These are phyloP conservation scores for Idaea straminata DNA, from an alignment of 2,888 invertebrate species.

Conservation along the genomic window DNA sequence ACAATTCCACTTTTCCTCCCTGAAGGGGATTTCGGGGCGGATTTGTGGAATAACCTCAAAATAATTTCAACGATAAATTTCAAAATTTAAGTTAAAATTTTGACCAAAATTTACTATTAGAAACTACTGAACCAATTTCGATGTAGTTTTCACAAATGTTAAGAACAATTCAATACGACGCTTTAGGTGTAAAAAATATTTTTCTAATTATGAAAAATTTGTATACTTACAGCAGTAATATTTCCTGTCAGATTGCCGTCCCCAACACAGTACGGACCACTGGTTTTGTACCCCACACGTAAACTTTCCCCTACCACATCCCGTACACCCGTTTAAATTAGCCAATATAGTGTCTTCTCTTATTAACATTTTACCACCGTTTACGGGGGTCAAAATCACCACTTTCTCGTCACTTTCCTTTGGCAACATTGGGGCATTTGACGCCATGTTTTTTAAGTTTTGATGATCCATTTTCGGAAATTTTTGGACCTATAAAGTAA, in stretches of 20 bases:
- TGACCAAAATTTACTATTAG: no score
- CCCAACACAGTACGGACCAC: slow-evolving; percentile 72
- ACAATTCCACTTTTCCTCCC: no score
- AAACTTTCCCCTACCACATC: slow-evolving; percentile 61
- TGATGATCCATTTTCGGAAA: slow-evolving; percentile 41
- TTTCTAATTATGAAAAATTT: no score
- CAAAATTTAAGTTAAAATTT: no score
- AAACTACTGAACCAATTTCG: no score
- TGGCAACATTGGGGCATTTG: slow-evolving; percentile 43
- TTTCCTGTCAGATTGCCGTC: slow-evolving; percentile 58
- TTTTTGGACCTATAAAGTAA: slow-evolving; percentile 5
- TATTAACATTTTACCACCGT: slow-evolving; percentile 39
- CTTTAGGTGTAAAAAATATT: no score
- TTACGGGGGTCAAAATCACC: slow-evolving; percentile 7
- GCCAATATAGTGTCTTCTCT: slow-evolving; percentile 67
- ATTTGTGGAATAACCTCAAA: no score
- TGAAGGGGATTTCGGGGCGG: no score
- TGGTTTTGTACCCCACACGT: slow-evolving; percentile 60
- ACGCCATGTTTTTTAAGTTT: slow-evolving; percentile 37
- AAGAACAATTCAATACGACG: no score
- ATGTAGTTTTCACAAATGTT: no score
- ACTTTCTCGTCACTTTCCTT: slow-evolving; percentile 45
- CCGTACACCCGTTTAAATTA: slow-evolving; percentile 59
- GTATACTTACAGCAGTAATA: slow-evolving; percentile 65
- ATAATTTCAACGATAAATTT: no score